Conservation (phyloP, 2,797 vertebrate species). For the Lepidocolaptes lacrymiger region DNA sequence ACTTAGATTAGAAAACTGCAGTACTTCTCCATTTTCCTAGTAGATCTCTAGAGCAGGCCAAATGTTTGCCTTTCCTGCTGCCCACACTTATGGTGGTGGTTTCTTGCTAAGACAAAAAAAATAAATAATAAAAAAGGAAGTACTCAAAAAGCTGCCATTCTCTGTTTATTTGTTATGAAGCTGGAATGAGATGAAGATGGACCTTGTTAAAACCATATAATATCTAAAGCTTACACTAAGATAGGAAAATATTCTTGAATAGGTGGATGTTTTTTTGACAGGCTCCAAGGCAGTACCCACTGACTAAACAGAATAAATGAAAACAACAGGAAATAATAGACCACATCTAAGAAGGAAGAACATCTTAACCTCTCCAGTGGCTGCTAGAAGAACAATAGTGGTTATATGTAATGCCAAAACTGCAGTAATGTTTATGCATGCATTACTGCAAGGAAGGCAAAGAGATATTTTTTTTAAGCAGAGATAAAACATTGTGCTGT, state of each 20-base stretch:
- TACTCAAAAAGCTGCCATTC: not conserved
- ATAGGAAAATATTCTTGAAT: not conserved
- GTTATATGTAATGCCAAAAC: not conserved
- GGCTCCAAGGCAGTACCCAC: not conserved
- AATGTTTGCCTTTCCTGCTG: not conserved
- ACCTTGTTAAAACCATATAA: not conserved
- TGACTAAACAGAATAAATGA: not conserved
- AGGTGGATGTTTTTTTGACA: not conserved
- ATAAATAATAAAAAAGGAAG: not conserved
- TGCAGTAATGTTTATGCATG: not conserved
- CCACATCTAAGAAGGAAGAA: not conserved
- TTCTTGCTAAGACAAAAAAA: not conserved
- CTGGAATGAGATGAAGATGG: not conserved
- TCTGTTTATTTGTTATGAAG: not conserved
- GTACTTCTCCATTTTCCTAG: not conserved
- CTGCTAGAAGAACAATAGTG: not conserved
- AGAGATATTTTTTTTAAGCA: not conserved
- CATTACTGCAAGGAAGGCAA: not conserved
- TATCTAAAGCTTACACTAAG: not conserved
- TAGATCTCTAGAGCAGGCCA: not conserved
- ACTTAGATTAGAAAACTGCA: not conserved
- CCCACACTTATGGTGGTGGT: not conserved
- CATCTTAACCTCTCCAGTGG: not conserved
- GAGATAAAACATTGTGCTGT: not conserved
- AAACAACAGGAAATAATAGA: not conserved